phyloP scores from a whole-genome alignment of 2,797 vertebrate genomes.

The Sebastes cheni region DNA sequence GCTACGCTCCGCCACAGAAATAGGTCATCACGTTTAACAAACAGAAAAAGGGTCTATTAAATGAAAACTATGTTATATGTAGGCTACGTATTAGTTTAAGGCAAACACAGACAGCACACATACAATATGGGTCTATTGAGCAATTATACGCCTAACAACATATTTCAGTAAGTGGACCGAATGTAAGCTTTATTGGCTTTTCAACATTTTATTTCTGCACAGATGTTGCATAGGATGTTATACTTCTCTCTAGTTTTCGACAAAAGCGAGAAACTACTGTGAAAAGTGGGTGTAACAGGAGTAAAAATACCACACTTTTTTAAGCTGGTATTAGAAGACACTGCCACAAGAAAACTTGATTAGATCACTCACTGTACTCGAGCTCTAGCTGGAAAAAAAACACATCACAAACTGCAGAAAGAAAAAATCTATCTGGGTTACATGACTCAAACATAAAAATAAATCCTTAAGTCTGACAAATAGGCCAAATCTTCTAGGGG shows the following conservation, averaged over 20 bases:
- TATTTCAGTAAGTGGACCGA: constrained; percentile 25
- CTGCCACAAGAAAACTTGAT: constrained; percentile 44
- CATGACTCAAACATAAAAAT: constrained; percentile 61
- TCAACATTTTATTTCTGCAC: background rate
- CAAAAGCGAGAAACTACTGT: constrained; percentile 15
- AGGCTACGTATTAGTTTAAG: background rate
- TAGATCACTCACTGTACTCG: constrained; percentile 45
- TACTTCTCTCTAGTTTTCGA: background rate
- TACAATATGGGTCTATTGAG: background rate
- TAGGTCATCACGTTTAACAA: too few species aligned
- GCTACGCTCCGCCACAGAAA: too few species aligned
- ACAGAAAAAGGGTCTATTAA: background rate
- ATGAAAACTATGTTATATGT: background rate
- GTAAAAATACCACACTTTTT: constrained; percentile 1
- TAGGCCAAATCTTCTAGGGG: constrained; percentile 53
- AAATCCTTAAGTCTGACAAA: constrained; percentile 61
- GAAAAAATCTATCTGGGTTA: constrained; percentile 52
- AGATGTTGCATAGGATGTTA: background rate
- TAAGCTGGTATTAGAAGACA: constrained; percentile 7
- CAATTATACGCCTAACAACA: background rate
- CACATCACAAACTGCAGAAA: constrained; percentile 29
- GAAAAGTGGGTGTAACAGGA: constrained; percentile 6
- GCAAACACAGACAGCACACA: background rate
- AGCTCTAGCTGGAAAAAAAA: constrained; percentile 16
- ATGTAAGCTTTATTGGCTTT: background rate